Evolutionary conservation across 2,113 vertebrate species (phyloP).

Genomic region (Nibea albiflora): DNA sequence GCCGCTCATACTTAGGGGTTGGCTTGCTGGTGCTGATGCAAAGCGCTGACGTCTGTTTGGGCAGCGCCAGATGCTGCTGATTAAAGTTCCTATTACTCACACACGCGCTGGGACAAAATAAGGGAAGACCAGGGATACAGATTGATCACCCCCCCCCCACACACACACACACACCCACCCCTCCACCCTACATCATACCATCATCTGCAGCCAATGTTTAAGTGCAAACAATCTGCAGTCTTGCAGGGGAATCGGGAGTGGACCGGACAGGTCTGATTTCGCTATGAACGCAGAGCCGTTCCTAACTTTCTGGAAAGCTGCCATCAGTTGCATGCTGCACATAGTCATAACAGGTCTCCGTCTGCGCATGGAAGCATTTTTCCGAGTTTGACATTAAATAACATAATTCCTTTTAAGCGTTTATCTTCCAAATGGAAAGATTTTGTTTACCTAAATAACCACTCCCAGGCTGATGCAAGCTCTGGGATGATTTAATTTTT

Average conservation of each 20-base stretch:
- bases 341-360: conserved; percentile 44
- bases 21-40: conserved; percentile 72
- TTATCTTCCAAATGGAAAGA: conserved; percentile 14
- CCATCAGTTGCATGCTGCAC: conserved; percentile 43
- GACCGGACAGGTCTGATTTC: conserved; percentile 57
- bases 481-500: conserved; percentile 14
- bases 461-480: conserved; percentile 1
- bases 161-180: too few relatives aligned
- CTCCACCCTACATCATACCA: neutral
- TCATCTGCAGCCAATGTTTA: conserved; percentile 48
- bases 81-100: conserved; percentile 82
- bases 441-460: conserved; percentile 30
- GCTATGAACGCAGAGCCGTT: conserved; percentile 46
- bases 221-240: conserved; percentile 61
- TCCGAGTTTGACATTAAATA: conserved; percentile 31
- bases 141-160: conserved; percentile 8
- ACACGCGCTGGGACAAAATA: conserved; percentile 43
- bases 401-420: conserved; percentile 16
- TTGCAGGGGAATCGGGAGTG: conserved; percentile 46
- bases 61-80: conserved; percentile 80
- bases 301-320: conserved; percentile 45
- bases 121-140: conserved; percentile 33
- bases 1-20: conserved; percentile 66
- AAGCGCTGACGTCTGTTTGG: conserved; percentile 76
- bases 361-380: conserved; percentile 34